These are phyloP conservation scores for Tipula lateralis DNA, from an alignment of 2,888 invertebrate genomes.

Conservation along the genomic window DNA sequence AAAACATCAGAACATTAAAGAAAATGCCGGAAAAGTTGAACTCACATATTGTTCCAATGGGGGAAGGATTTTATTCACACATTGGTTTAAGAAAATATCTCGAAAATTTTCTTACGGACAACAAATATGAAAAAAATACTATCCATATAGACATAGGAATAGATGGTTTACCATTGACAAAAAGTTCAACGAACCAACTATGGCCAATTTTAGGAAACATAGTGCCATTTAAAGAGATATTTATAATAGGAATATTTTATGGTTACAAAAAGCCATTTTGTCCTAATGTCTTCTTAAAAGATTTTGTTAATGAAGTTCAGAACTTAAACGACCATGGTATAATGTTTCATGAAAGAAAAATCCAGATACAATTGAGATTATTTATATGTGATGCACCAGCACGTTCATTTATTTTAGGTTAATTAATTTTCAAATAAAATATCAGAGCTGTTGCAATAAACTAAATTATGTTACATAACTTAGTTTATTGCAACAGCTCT, in stretches of 20 bases:
- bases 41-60: too few species aligned
- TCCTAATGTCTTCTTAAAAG: neutral
- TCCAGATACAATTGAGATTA: neutral
- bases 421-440: neutral
- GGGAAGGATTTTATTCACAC: neutral
- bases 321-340: neutral
- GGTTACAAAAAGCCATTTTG: neutral
- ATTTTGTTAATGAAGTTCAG: neutral
- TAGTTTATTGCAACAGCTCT: too few species aligned
- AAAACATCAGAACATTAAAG: neutral
- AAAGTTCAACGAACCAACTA: too few species aligned
- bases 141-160: neutral
- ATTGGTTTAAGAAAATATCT: neutral
- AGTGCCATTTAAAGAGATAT: too few species aligned
- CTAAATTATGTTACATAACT: too few species aligned
- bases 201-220: too few species aligned
- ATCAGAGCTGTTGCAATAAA: too few species aligned
- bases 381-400: constrained; percentile 6
- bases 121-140: neutral
- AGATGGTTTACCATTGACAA: neutral
- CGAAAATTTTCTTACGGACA: neutral
- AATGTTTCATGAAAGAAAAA: neutral
- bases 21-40: too few species aligned
- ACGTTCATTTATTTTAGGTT: neutral
- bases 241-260: neutral